Evolutionary conservation across 2,797 vertebrate genomes (phyloP).

Genomic region (Helostoma temminkii): DNA sequence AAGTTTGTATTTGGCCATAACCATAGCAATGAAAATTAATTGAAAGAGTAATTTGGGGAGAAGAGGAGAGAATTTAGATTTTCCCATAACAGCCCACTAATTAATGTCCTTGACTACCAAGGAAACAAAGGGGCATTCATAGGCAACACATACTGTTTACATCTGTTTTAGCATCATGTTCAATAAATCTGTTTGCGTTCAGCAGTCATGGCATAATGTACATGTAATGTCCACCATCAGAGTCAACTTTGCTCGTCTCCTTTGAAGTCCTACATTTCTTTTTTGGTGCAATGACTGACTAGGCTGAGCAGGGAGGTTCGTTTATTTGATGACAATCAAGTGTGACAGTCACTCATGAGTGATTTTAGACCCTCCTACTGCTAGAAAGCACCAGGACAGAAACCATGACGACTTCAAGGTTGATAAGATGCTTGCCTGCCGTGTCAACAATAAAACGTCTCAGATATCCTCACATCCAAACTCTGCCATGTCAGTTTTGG

Average conservation of each 20-base stretch:
- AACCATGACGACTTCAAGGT: constrained; percentile 59
- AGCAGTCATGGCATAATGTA: constrained; percentile 59
- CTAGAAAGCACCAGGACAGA: constrained; percentile 32
- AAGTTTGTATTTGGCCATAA: constrained; percentile 44
- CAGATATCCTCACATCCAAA: constrained; percentile 31
- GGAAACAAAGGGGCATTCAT: constrained; percentile 57
- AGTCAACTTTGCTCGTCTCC: constrained; percentile 51
- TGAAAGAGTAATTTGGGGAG: constrained; percentile 23
- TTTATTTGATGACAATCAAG: constrained; percentile 60
- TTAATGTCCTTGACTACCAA: constrained; percentile 59
- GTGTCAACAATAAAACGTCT: constrained; percentile 30
- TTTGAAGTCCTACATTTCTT: constrained; percentile 63
- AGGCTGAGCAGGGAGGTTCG: constrained; percentile 42
- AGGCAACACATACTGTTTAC: constrained; percentile 55
- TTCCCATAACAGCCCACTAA: constrained; percentile 22
- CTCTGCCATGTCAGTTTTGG: constrained; percentile 42
- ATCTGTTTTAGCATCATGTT: constrained; percentile 68
- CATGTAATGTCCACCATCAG: constrained; percentile 56
- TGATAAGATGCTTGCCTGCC: constrained; percentile 66
- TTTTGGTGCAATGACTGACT: constrained; percentile 37
- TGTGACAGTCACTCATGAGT: constrained; percentile 33
- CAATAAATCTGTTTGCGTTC: constrained; percentile 63
- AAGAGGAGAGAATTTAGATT: constrained; percentile 11
- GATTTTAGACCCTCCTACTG: constrained; percentile 47
- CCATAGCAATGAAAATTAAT: constrained; percentile 39